phyloP scores from a whole-genome alignment of 2,888 invertebrate species.

The Meiosimyza decipiens region DNA sequence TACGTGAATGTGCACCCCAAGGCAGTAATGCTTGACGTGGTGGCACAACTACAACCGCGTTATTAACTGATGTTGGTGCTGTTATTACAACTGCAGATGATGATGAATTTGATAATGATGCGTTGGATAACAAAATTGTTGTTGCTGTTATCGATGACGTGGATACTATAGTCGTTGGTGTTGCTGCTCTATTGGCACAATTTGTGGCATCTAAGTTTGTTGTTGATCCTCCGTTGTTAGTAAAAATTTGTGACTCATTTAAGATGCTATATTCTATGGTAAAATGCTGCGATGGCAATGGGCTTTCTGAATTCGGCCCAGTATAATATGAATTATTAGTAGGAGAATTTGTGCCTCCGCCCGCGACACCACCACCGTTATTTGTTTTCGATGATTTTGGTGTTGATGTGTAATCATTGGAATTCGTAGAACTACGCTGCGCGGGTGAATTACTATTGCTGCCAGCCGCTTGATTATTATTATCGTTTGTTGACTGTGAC shows the following conservation, averaged over 20 bases:
- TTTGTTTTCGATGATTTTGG: conserved; percentile 50
- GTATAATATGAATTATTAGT: conserved; percentile 43
- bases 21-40: conserved; percentile 76
- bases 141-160: conserved; percentile 36
- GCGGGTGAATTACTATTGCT: conserved; percentile 49
- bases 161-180: conserved; percentile 33
- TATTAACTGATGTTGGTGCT: conserved; percentile 39
- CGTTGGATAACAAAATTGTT: conserved; percentile 40
- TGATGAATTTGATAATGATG: conserved; percentile 16
- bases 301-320: conserved; percentile 42
- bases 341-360: conserved; percentile 51
- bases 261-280: conserved; percentile 43
- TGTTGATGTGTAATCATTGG: conserved; percentile 58
- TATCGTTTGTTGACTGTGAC: conserved; percentile 40
- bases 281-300: conserved; percentile 41
- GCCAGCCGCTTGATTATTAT: conserved; percentile 28
- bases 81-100: conserved; percentile 16
- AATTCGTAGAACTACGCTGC: conserved; percentile 57
- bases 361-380: conserved; percentile 31
- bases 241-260: conserved; percentile 42
- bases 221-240: neutral
- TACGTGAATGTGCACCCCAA: conserved; percentile 76
- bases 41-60: conserved; percentile 56
- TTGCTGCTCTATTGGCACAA: conserved; percentile 25
- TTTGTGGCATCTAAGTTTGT: neutral